A percentile compares a stretch with the other conserved stretches of the same genome.
Conservation (phyloP, 2,888 invertebrate genomes). For the Drosophila borealis region DNA sequence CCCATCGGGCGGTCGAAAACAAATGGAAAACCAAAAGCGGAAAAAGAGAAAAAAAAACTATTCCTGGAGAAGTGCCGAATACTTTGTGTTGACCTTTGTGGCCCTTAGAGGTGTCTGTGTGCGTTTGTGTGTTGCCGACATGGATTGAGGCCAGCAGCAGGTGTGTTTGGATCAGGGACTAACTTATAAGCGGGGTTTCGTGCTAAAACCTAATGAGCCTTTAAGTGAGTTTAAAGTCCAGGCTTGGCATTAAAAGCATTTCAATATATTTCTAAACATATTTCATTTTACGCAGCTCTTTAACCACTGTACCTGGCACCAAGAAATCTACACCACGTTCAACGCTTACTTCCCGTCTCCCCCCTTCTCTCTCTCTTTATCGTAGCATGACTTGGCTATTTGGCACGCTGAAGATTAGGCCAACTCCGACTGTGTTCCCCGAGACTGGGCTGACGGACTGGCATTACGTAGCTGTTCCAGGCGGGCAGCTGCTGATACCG, state of each 20-base stretch:
- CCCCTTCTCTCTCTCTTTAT: not conserved
- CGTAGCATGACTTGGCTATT: constrained; percentile 58
- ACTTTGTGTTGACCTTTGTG: constrained; percentile 29
- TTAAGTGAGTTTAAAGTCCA: constrained; percentile 9
- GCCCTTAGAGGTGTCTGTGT: constrained; percentile 13
- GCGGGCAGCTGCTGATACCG: constrained; percentile 27
- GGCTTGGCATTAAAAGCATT: not conserved
- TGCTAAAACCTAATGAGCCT: constrained; percentile 14
- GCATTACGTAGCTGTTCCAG: constrained; percentile 33
- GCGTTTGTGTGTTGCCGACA: not conserved
- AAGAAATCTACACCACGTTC: constrained; percentile 27
- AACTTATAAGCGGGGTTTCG: not conserved
- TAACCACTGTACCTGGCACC: constrained; percentile 26
- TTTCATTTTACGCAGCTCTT: not conserved
- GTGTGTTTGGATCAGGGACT: constrained; percentile 5
- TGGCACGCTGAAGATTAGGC: constrained; percentile 70
- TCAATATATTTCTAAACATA: constrained; percentile 1
- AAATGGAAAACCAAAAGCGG: constrained; percentile 11
- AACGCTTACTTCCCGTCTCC: not conserved
- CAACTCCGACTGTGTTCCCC: constrained; percentile 14
- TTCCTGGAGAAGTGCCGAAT: constrained; percentile 3
- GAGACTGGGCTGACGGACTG: constrained; percentile 23
- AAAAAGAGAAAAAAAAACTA: constrained; percentile 2
- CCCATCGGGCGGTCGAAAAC: constrained; percentile 29
- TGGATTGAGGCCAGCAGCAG: constrained; percentile 27